Evolutionary conservation across 53 echinoderm and acorn worm genomes (phyloP), one percentile per base, ranked within the genome.

Genomic region (Antedon mediterranea): DNA sequence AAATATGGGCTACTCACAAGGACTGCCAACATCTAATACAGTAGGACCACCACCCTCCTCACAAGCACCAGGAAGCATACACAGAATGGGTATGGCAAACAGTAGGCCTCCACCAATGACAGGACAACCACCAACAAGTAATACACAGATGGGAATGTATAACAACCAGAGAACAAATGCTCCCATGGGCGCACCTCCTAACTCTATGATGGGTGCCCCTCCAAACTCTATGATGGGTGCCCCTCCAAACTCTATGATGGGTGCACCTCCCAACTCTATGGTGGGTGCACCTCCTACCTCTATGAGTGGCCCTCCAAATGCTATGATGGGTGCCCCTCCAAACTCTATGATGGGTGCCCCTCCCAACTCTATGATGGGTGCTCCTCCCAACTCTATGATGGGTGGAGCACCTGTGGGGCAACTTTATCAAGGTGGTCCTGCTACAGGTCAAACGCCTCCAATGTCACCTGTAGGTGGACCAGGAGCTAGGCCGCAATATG

Each of bases 381-480:
- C 81, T 28, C 81, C 83, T 6, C 81, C 74, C 28, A 28, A 32
- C 23, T 32, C 34, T 34, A 32, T 76, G 32, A 77, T 82, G 26
- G 80, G 80, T 77, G 84, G 87, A 30, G 75, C 84, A 8, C 72
- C 84, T 30, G 37, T 32, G 15, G 78, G 33, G 14, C 28, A 23
- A 15, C 14, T 13, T 3, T 6, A 3, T 13, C 30, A 32, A 43
- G 30, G 30, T 71, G 71, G 75, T 30, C 30, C 82, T 2, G 23
- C 71, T 28, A 30, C 29, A 14, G 87, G 78, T 28, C 72, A 42
- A 18, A 74, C 71, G 0, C 82, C 75, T 20, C 72, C 43, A 3
- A 85, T 81, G 76, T 81, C 71, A 23, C 77, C 84, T 31, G 81
- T 81, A 28, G 73, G 33, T 26, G 76, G 83, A 30, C 83, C 71